Evolutionary conservation across 2,888 invertebrate species (phyloP).

Genomic region (Cephus pulcher): DNA sequence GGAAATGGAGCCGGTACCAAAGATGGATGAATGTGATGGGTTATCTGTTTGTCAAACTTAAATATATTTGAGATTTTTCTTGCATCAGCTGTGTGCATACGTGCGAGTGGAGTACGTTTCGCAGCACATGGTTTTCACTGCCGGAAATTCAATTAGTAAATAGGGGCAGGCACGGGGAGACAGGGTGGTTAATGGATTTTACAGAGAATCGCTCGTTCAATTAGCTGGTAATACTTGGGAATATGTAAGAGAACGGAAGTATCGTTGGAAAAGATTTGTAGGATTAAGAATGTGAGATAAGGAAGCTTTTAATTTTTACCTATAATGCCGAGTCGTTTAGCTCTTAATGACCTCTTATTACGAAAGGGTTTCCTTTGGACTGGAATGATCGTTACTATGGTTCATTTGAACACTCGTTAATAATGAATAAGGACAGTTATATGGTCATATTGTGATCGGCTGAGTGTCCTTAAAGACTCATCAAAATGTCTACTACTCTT

Average conservation of each 20-base stretch:
- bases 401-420: neutral
- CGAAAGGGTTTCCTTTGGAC: neutral
- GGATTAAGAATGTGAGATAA: neutral
- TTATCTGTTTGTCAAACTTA: neutral
- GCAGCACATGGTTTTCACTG: conserved; percentile 8
- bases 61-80: too few species aligned
- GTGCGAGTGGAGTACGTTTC: neutral
- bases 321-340: neutral
- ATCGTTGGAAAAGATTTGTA: neutral
- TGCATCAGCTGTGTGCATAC: too few species aligned
- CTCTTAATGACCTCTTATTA: neutral
- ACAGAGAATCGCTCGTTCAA: neutral
- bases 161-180: conserved; percentile 6
- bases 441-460: neutral
- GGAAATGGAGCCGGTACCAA: neutral
- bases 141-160: conserved; percentile 32
- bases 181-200: neutral
- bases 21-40: neutral
- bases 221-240: neutral
- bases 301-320: neutral
- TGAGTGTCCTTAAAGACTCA: neutral
- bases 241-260: neutral
- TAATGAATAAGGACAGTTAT: neutral
- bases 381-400: neutral
- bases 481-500: neutral